Evolutionary conservation across 2,113 vertebrate genomes (phyloP), one percentile per base, ranked within the genome.

Genomic region (Synchiropus splendidus): DNA sequence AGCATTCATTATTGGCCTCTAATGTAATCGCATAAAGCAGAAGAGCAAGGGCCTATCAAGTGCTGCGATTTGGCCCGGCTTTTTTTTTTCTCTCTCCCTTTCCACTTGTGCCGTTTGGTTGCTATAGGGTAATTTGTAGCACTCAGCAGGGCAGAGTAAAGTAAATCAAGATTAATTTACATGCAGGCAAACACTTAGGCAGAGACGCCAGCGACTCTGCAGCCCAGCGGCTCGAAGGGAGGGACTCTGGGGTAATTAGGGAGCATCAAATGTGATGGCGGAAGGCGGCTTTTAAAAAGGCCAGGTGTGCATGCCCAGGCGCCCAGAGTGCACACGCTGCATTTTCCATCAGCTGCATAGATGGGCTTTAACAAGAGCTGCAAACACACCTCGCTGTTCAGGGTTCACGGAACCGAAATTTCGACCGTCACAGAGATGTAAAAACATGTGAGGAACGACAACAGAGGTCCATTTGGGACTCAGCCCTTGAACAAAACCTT

Each of bases 121-220:
- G 91, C 91, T 93, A 90, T 91, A 89, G 91, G 70, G 92, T 92
- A 95, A 97, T 97, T 97, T 95, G 92, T 92, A 92, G 91, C 94
- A 96, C 93, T 98, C 93, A 97, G 90, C 91, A 92, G 91, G 91
- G 91, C 91, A 92, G 92, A 90, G 87, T 87, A 92, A 94, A 96
- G 90, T 92, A 92, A 97, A 96, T 97, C 92, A 96, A 97, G 92
- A 98, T 97, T 94, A 96, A 97, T 98, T 97, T 94, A 96, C 92
- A 97, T 94, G 91, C 89, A 91, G 89, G 89, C 90, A 86, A 92
- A 95, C 94, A 97, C 92, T 97, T 95, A 93, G 92, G 79, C 85
- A 90, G 90, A 74, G 63, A 51, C 84, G 90, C 92, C 94, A 97
- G 92, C 91, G 93, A 92, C 92, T 93, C 85, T 87, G 89, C 89